Conservation (phyloP, 2,113 vertebrate genomes). For the Poeciliopsis prolifica region DNA sequence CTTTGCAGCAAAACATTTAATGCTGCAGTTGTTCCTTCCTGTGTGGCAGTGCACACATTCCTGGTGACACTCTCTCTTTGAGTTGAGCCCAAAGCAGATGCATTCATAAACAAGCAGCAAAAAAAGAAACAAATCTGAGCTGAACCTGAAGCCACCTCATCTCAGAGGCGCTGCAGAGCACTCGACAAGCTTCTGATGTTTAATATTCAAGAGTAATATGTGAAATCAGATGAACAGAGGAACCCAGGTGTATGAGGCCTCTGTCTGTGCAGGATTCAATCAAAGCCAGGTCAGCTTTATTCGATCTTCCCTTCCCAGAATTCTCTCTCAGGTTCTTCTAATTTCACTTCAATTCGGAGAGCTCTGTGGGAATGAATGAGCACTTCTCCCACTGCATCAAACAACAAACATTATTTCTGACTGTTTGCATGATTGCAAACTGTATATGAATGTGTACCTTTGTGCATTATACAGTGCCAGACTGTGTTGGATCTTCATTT, state of each 20-base stretch:
- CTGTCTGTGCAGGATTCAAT: constrained; percentile 68
- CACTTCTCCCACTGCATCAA: constrained; percentile 1
- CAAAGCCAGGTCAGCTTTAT: constrained; percentile 59
- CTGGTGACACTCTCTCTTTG: neutral
- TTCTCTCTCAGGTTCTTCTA: constrained; percentile 51
- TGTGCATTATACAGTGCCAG: neutral
- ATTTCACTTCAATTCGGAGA: constrained; percentile 59
- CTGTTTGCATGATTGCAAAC: constrained; percentile 27
- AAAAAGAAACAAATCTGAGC: constrained; percentile 13
- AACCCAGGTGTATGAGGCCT: constrained; percentile 68
- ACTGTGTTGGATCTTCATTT: constrained; percentile 14
- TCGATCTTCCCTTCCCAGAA: constrained; percentile 26
- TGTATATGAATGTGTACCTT: neutral
- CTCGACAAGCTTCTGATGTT: constrained; percentile 58
- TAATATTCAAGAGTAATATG: constrained; percentile 68
- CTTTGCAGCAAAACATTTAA: neutral
- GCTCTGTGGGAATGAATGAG: constrained; percentile 43
- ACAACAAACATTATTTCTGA: constrained; percentile 41
- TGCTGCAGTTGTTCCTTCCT: neutral
- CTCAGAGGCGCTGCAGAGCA: constrained; percentile 40
- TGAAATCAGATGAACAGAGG: constrained; percentile 64
- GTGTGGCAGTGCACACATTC: neutral
- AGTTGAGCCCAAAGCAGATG: constrained; percentile 14
- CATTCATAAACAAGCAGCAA: constrained; percentile 2
- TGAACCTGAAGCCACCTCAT: constrained; percentile 38